A percentile compares a stretch with the other conserved stretches of the same genome.
Conservation (phyloP, 2,113 vertebrate species). For the Sialia sialis region DNA sequence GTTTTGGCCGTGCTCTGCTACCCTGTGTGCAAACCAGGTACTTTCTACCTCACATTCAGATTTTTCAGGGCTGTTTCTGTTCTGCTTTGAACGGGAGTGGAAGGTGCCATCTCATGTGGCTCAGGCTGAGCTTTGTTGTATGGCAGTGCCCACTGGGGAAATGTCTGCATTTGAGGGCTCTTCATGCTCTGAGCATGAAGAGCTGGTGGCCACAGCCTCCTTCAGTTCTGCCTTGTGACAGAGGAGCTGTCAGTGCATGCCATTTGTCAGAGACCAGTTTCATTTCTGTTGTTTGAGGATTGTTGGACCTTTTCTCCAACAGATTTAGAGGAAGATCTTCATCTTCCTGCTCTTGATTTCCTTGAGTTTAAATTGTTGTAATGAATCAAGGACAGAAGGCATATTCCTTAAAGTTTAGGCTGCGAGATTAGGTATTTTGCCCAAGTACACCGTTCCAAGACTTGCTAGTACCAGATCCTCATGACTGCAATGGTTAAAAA, state of each 20-base stretch:
- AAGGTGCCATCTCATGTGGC: background rate
- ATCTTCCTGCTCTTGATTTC: background rate
- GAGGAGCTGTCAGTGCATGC: background rate
- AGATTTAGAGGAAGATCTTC: background rate
- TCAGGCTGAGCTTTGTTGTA: background rate
- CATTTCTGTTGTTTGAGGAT: background rate
- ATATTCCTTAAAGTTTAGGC: background rate
- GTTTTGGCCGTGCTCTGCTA: background rate
- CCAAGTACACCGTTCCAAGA: background rate
- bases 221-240: background rate
- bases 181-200: background rate
- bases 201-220: background rate
- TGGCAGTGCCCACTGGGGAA: background rate
- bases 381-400: background rate
- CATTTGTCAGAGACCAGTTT: background rate
- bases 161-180: background rate
- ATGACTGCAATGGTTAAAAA: background rate
- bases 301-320: background rate
- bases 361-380: background rate
- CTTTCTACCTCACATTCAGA: background rate
- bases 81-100: background rate
- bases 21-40: accelerated
- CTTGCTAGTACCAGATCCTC: background rate
- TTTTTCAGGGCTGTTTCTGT: background rate
- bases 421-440: background rate